phyloP scores from a whole-genome alignment of 1,140 invertebrate species.

The Physella acuta region DNA sequence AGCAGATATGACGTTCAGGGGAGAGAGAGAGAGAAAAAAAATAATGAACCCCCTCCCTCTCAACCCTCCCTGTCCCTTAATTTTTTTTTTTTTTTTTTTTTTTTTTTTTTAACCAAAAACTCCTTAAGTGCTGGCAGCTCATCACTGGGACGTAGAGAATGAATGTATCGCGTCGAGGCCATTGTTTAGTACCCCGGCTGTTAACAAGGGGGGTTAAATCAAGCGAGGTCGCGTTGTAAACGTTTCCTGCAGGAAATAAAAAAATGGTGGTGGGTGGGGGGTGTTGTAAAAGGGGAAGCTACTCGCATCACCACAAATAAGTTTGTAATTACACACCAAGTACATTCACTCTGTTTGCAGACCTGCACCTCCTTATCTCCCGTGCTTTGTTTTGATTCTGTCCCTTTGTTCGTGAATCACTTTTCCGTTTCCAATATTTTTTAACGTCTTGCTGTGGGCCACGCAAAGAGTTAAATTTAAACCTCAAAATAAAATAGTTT shows the following conservation, averaged over 20 bases:
- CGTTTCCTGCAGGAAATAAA: not conserved
- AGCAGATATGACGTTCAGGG: too few relatives aligned
- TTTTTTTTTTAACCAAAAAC: too few relatives aligned
- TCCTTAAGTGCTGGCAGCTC: too few relatives aligned
- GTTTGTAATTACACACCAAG: conserved; percentile 9
- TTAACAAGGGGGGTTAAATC: not conserved
- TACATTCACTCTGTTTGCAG: not conserved
- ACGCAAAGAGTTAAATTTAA: too few relatives aligned
- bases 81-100: too few relatives aligned
- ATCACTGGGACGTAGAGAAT: too few relatives aligned
- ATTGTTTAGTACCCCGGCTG: not conserved
- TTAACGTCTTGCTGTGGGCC: too few relatives aligned
- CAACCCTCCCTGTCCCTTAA: too few relatives aligned
- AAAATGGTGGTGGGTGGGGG: conserved; percentile 8
- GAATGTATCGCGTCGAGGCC: not conserved
- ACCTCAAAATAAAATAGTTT: too few relatives aligned
- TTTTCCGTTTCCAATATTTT: too few relatives aligned
- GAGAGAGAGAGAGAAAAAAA: conserved; percentile 2
- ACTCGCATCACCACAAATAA: conserved; percentile 3
- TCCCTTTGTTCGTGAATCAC: not conserved
- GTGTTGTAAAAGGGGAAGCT: not conserved
- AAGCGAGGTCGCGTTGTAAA: not conserved
- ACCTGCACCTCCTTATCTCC: not conserved
- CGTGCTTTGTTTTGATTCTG: not conserved
- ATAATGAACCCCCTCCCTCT: too few relatives aligned